Percentiles rank a stretch among this genome's conserved stretches.
Conservation (phyloP, 2,797 vertebrate genomes). For the Gymnopithys bicolor region DNA sequence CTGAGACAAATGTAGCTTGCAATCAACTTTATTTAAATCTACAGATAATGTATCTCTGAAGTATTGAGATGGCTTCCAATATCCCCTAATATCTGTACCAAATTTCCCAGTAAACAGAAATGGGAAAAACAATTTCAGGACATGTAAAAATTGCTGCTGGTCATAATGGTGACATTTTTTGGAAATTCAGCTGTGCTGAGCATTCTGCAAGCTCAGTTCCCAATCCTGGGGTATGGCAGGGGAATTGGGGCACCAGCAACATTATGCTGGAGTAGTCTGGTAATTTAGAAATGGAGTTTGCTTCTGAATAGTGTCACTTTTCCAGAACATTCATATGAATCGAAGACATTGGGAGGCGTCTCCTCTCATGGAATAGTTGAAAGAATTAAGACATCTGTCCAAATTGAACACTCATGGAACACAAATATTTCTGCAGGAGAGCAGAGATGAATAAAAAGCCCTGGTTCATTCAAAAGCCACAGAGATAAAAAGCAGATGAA, state of each 20-base stretch:
- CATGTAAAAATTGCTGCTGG: background rate
- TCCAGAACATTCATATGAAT: background rate
- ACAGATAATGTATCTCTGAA: background rate
- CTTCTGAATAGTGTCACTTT: background rate
- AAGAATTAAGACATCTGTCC: background rate
- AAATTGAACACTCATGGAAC: background rate
- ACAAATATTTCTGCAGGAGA: background rate
- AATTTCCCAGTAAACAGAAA: background rate
- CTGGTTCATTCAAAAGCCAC: background rate
- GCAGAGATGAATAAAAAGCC: background rate
- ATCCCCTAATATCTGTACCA: background rate
- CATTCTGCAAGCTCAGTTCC: background rate
- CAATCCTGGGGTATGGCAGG: background rate
- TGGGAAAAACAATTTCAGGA: background rate
- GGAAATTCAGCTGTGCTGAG: background rate
- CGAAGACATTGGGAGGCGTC: background rate
- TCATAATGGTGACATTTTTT: background rate
- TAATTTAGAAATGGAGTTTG: background rate
- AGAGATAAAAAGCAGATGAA: background rate
- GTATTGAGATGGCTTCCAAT: background rate
- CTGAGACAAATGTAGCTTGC: background rate
- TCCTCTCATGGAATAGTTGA: background rate
- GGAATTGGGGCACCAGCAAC: accelerated
- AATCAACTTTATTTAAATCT: background rate
- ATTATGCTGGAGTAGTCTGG: background rate